Conservation (phyloP, 2,888 invertebrate species). For the Camptogramma bilineatum region DNA sequence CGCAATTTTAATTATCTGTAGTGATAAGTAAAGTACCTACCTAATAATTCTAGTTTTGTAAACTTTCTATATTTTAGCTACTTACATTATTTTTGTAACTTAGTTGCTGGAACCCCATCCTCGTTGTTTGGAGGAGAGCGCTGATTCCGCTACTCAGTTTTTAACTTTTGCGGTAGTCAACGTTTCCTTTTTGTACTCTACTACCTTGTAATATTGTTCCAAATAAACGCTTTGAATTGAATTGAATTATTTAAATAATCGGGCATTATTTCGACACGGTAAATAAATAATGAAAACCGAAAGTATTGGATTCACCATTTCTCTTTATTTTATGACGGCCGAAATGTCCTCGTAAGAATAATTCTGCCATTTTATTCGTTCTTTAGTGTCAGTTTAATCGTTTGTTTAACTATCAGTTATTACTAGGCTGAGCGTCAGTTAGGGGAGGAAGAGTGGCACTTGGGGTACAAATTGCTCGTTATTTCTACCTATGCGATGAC, state of each 20-base stretch:
- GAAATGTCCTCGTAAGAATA: slow-evolving; percentile 36
- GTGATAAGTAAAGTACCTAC: too few relatives aligned
- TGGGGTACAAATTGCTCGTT: not conserved
- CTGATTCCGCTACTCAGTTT: too few relatives aligned
- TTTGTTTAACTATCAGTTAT: slow-evolving; percentile 26
- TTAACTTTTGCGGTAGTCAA: too few relatives aligned
- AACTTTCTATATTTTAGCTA: too few relatives aligned
- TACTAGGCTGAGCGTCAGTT: not conserved
- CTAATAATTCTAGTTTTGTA: too few relatives aligned
- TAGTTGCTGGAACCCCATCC: too few relatives aligned
- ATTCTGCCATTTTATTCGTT: slow-evolving; percentile 35
- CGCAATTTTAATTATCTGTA: too few relatives aligned
- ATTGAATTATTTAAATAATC: not conserved
- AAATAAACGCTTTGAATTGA: too few relatives aligned
- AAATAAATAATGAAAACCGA: slow-evolving; percentile 41
- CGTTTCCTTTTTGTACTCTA: too few relatives aligned
- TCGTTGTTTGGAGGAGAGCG: too few relatives aligned
- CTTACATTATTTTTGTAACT: too few relatives aligned
- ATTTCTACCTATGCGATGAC: not conserved
- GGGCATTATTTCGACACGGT: slow-evolving; percentile 29
- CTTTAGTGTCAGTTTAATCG: slow-evolving; percentile 32
- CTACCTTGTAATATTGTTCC: too few relatives aligned
- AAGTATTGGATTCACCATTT: slow-evolving; percentile 33
- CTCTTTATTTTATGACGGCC: slow-evolving; percentile 34
- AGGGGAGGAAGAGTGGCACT: slow-evolving; percentile 1